These are phyloP conservation scores for Ondatra zibethicus DNA, from an alignment of 2,113 vertebrate species.

Conservation along the genomic window DNA sequence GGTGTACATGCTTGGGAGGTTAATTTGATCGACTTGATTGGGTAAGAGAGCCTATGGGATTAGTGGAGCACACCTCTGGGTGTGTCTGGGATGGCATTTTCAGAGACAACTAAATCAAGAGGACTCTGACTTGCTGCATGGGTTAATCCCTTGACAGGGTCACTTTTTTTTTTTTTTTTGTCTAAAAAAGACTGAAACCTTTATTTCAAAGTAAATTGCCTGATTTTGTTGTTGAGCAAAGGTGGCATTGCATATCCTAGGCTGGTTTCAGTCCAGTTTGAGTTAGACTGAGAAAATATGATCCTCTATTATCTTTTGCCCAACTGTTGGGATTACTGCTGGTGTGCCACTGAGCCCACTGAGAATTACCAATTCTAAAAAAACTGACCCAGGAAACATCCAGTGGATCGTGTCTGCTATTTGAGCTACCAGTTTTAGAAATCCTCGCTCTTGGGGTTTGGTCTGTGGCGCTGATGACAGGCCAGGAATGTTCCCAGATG, in stretches of 20 bases:
- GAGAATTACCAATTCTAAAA: not conserved
- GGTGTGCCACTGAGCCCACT: not conserved
- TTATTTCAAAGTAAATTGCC: constrained; percentile 41
- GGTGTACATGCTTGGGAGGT: not conserved
- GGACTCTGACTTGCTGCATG: not conserved
- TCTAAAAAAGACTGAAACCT: not conserved
- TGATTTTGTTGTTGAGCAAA: not conserved
- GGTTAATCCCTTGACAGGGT: not conserved
- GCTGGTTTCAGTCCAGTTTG: not conserved
- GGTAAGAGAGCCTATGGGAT: not conserved
- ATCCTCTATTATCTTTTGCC: not conserved
- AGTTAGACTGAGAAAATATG: not conserved
- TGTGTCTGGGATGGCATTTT: not conserved
- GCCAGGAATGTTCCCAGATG: not conserved
- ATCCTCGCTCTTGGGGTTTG: not conserved
- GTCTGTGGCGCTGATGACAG: not conserved
- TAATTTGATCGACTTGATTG: not conserved
- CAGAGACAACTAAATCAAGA: not conserved
- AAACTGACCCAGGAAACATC: not conserved
- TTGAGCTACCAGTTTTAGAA: not conserved
- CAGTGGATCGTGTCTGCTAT: not conserved
- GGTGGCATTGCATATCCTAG: not conserved
- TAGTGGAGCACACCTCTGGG: not conserved
- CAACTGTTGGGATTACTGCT: not conserved
- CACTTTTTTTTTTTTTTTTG: too few species aligned